phyloP scores from a whole-genome alignment of 92 coral and sea anemone species.

The Virgularia gustaviana region DNA sequence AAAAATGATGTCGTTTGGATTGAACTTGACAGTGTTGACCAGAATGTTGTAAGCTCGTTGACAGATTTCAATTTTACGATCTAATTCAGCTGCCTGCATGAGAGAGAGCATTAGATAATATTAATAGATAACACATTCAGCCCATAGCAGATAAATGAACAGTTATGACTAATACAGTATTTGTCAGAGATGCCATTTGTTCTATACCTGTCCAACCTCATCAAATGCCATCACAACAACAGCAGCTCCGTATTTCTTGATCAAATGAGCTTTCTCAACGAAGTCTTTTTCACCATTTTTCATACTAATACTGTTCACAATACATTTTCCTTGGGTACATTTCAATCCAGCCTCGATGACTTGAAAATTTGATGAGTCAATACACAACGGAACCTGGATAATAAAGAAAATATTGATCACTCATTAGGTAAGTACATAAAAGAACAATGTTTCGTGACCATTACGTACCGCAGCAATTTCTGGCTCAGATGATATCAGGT shows the following conservation, averaged over 20 bases:
- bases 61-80: slow-evolving; percentile 82
- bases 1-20: slow-evolving; percentile 95
- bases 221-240: slow-evolving; percentile 97
- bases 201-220: slow-evolving; percentile 92
- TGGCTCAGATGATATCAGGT: slow-evolving; percentile 92
- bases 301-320: slow-evolving; percentile 93
- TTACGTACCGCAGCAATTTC: slow-evolving; percentile 55
- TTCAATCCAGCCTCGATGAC: slow-evolving; percentile 95
- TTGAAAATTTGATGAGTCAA: slow-evolving; percentile 93
- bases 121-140: background rate
- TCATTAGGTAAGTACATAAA: background rate
- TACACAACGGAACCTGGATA: slow-evolving; percentile 86
- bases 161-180: too few relatives aligned
- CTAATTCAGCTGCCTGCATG: slow-evolving; percentile 80
- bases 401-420: background rate
- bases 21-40: slow-evolving; percentile 75
- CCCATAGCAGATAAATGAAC: background rate
- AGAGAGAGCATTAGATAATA: background rate
- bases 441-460: background rate
- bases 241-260: slow-evolving; percentile 93
- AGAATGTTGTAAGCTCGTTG: slow-evolving; percentile 79
- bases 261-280: slow-evolving; percentile 72
- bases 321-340: slow-evolving; percentile 92
- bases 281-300: slow-evolving; percentile 92
- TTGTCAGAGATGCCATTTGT: too few relatives aligned